Conservation (phyloP, 2,113 vertebrate species). For the Chloebia gouldiae region DNA sequence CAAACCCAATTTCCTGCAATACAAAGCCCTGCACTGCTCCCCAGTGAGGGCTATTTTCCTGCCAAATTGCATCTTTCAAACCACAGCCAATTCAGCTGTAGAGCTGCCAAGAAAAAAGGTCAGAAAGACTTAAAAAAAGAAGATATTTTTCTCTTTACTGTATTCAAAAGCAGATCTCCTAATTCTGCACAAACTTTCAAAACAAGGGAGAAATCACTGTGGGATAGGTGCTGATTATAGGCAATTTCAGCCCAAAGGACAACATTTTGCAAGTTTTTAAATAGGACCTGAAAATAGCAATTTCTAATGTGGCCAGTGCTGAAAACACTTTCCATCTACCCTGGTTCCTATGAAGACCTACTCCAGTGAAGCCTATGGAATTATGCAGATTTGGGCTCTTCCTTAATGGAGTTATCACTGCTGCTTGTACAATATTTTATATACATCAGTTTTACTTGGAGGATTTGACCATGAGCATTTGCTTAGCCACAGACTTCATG, state of each 20-base stretch:
- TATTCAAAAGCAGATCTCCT: neutral
- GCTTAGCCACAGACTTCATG: neutral
- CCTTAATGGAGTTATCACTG: neutral
- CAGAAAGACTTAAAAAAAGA: neutral
- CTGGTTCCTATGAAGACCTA: neutral
- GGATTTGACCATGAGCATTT: neutral
- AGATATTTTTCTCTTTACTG: neutral
- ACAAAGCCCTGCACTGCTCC: constrained; percentile 47
- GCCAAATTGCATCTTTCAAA: constrained; percentile 59
- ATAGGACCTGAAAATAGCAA: neutral
- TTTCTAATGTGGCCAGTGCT: neutral
- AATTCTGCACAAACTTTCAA: constrained; percentile 13
- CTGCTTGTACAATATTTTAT: neutral
- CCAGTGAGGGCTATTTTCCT: constrained; percentile 41
- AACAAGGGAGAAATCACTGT: neutral
- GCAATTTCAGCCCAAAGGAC: constrained; percentile 4
- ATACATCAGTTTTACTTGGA: neutral
- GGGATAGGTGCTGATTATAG: neutral
- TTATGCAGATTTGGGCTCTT: neutral
- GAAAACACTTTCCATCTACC: neutral
- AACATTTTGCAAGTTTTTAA: neutral
- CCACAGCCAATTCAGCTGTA: constrained; percentile 35
- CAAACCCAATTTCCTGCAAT: constrained; percentile 50
- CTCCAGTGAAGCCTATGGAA: neutral
- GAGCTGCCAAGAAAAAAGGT: constrained; percentile 52